Percentiles rank a stretch among this genome's conserved stretches.
phyloP scores from a whole-genome alignment of 2,797 vertebrate species.

The Oreochromis grahami region DNA sequence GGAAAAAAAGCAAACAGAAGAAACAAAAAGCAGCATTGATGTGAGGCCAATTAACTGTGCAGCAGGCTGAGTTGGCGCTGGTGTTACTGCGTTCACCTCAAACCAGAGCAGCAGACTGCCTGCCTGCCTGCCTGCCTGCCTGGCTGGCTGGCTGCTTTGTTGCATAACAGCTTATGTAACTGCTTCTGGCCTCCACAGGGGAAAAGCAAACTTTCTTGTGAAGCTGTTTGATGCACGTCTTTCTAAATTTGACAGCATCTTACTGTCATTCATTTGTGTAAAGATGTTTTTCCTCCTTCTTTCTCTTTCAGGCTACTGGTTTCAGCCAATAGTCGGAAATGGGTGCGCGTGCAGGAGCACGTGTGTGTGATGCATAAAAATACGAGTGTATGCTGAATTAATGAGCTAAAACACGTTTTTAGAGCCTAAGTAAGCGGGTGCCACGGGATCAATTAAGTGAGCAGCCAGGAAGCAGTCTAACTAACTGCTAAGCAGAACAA shows the following conservation, averaged over 20 bases:
- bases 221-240: neutral
- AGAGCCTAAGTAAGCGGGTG: neutral
- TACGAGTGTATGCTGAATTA: neutral
- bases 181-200: conserved; percentile 22
- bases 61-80: neutral
- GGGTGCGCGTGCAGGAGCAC: neutral
- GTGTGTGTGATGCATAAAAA: neutral
- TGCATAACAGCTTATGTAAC: conserved; percentile 65
- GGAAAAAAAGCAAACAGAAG: neutral
- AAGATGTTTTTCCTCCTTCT: neutral
- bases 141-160: conserved; percentile 30
- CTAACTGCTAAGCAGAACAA: neutral
- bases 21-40: neutral
- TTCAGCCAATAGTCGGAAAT: neutral
- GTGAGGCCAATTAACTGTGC: conserved; percentile 12
- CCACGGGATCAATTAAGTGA: neutral
- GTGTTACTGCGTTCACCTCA: conserved; percentile 35
- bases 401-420: neutral
- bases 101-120: conserved; percentile 42
- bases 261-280: neutral
- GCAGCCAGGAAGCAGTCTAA: neutral
- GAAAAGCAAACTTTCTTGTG: conserved; percentile 34
- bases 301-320: neutral
- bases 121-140: neutral
- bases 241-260: neutral